Evolutionary conservation across 1,140 invertebrate genomes (phyloP).

Genomic region (Holotrichia oblita): DNA sequence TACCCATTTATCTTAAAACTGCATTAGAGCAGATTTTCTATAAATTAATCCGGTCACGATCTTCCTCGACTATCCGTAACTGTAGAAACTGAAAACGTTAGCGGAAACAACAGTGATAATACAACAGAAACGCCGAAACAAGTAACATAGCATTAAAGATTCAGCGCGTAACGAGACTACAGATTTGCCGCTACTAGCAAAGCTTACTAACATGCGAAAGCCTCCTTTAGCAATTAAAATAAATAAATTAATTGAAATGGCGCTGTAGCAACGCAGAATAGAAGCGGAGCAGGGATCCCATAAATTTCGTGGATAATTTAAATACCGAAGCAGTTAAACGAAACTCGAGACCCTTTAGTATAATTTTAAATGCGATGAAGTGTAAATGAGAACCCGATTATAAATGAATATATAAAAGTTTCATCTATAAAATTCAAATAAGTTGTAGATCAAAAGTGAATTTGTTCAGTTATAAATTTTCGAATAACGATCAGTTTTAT

Average conservation of each 20-base stretch:
- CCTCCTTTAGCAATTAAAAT: slow-evolving; percentile 21
- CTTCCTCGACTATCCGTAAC: no score
- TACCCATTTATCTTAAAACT: no score
- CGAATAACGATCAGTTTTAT: no score
- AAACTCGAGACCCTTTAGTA: background rate
- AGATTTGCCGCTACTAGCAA: background rate
- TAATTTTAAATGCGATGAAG: background rate
- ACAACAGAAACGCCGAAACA: background rate
- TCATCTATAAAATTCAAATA: no score
- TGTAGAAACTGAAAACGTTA: no score
- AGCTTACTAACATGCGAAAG: background rate
- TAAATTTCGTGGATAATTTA: slow-evolving; percentile 17
- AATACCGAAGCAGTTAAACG: background rate
- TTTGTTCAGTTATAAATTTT: no score
- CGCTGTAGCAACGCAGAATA: background rate
- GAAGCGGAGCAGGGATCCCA: background rate
- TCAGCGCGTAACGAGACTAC: background rate
- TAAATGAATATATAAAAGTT: background rate
- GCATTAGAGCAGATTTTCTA: no score
- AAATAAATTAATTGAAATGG: slow-evolving; percentile 31
- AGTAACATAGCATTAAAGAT: slow-evolving; percentile 18
- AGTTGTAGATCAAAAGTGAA: no score
- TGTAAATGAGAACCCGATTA: background rate
- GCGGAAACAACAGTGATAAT: background rate
- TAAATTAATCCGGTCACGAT: no score